Conservation (phyloP, 2,113 vertebrate species). For the Xiphophorus hellerii region DNA sequence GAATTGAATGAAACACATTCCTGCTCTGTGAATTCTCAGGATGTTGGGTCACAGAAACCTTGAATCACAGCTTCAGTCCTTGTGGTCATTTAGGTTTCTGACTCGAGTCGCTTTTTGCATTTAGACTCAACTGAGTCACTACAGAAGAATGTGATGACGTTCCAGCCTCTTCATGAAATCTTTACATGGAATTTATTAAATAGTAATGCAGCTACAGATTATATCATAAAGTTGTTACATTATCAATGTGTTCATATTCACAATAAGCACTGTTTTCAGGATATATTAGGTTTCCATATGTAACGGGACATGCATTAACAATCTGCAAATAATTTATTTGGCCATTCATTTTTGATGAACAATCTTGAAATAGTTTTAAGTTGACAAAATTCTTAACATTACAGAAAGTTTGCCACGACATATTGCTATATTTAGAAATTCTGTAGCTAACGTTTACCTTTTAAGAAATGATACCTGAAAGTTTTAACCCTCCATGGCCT, state of each 20-base stretch:
- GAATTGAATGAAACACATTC: slow-evolving; percentile 34
- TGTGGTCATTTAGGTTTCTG: slow-evolving; percentile 17
- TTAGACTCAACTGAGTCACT: slow-evolving; percentile 40
- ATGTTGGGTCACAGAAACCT: slow-evolving; percentile 45
- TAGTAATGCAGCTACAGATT: neutral
- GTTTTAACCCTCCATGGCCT: too few species aligned
- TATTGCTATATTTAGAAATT: too few species aligned
- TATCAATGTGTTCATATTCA: neutral
- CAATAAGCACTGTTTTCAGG: neutral
- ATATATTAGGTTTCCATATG: neutral
- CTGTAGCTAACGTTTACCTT: too few species aligned
- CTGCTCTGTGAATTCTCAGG: slow-evolving; percentile 33
- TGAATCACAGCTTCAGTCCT: slow-evolving; percentile 47
- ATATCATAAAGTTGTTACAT: neutral
- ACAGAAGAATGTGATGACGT: slow-evolving; percentile 18
- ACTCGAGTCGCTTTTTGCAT: slow-evolving; percentile 8
- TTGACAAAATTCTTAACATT: too few species aligned
- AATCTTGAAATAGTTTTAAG: too few species aligned
- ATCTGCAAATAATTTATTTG: neutral
- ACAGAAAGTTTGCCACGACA: too few species aligned
- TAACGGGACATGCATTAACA: neutral
- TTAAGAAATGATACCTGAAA: too few species aligned
- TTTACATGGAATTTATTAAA: slow-evolving; percentile 11
- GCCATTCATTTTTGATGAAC: too few species aligned
- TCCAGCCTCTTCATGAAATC: slow-evolving; percentile 2